Conservation (phyloP, 1,140 invertebrate species). For the Platorchestia sp. region DNA sequence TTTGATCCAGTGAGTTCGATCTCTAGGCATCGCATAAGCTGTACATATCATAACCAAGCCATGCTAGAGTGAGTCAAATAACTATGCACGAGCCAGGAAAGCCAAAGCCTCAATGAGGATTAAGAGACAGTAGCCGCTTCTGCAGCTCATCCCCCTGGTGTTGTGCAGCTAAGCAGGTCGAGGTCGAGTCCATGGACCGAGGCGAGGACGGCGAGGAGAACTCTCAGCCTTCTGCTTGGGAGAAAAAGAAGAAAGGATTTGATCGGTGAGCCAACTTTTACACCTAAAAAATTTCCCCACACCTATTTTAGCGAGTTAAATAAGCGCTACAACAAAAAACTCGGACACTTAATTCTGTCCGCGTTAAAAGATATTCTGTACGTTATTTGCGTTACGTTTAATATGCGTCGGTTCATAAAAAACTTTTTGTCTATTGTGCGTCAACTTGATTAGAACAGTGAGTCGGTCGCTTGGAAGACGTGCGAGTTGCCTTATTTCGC, state of each 20-base stretch:
- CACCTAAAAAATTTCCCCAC: not conserved
- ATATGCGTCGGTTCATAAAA: not conserved
- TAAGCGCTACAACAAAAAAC: not conserved
- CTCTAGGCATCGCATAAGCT: not conserved
- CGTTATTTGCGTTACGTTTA: not conserved
- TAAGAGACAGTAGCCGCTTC: not conserved
- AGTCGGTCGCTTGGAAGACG: not conserved
- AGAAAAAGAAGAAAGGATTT: slow-evolving; percentile 57
- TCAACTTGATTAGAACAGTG: not conserved
- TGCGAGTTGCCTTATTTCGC: not conserved
- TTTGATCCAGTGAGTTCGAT: not conserved
- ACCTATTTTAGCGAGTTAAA: not conserved
- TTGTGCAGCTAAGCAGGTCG: slow-evolving; percentile 55
- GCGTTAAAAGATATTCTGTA: not conserved
- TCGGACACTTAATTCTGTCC: not conserved
- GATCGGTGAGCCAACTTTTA: slow-evolving; percentile 21
- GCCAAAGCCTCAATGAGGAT: not conserved
- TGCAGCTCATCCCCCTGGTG: not conserved
- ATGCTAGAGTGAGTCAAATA: not conserved
- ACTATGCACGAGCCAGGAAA: not conserved
- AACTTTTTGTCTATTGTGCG: not conserved
- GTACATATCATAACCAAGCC: not conserved
- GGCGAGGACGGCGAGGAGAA: slow-evolving; percentile 53
- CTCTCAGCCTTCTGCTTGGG: slow-evolving; percentile 39
- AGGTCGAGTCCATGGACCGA: slow-evolving; percentile 51